Evolutionary conservation across 2,797 vertebrate species (phyloP).

Genomic region (Propithecus perrieri): DNA sequence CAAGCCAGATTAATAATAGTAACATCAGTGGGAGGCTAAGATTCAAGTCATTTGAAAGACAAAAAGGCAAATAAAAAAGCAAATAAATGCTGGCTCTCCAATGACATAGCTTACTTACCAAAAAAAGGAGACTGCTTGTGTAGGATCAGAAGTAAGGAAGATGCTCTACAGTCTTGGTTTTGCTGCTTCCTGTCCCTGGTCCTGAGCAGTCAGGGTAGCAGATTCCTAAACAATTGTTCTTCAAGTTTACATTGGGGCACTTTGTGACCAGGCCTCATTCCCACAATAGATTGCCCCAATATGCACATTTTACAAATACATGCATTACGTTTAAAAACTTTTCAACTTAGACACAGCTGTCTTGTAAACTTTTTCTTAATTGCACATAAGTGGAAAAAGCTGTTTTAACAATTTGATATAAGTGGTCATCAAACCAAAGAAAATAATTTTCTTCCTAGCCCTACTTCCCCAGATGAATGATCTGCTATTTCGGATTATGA

Average conservation of each 20-base stretch:
- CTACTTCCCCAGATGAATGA: conserved; percentile 78
- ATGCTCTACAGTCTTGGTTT: neutral
- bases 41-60: neutral
- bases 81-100: neutral
- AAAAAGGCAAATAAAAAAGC: neutral
- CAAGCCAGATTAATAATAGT: neutral
- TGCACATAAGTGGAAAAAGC: conserved; percentile 80
- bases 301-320: conserved; percentile 71
- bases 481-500: conserved; percentile 79
- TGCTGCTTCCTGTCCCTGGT: neutral
- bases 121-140: conserved; percentile 43
- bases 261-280: conserved; percentile 75
- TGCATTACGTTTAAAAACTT: conserved; percentile 84
- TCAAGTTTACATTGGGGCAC: conserved; percentile 74
- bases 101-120: neutral
- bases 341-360: conserved; percentile 83
- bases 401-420: conserved; percentile 83
- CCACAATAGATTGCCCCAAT: conserved; percentile 80
- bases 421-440: conserved; percentile 82
- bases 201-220: conserved; percentile 48
- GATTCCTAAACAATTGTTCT: conserved; percentile 68
- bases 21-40: neutral
- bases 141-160: conserved; percentile 59
- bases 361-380: conserved; percentile 84
- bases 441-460: conserved; percentile 83